phyloP scores from a whole-genome alignment of 2,888 invertebrate species.

The Phengaris arion region DNA sequence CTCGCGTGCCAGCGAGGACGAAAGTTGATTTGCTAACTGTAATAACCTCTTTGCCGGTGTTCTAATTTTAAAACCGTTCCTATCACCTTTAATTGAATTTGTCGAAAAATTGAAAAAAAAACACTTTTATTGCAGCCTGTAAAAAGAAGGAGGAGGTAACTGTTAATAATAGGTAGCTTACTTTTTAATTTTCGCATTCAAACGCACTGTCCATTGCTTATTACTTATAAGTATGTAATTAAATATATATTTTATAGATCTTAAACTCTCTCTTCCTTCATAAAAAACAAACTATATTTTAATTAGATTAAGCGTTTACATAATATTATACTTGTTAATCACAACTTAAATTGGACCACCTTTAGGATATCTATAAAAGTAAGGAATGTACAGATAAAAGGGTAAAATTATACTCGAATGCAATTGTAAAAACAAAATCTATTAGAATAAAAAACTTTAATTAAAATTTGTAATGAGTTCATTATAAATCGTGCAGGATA shows the following conservation, averaged over 20 bases:
- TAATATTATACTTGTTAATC: background rate
- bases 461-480: background rate
- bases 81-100: background rate
- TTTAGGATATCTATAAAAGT: background rate
- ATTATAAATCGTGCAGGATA: background rate
- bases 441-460: background rate
- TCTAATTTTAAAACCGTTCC: background rate
- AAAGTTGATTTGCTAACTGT: slow-evolving; percentile 40
- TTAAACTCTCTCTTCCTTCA: background rate
- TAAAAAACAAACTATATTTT: background rate
- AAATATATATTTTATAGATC: background rate
- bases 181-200: background rate
- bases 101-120: background rate
- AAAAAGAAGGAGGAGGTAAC: background rate
- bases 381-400: background rate
- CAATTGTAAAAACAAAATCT: background rate
- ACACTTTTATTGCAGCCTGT: background rate
- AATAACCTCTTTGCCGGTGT: slow-evolving; percentile 29
- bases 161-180: background rate
- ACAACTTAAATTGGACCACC: background rate
- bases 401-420: background rate
- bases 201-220: background rate
- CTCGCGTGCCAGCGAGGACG: slow-evolving; percentile 40
- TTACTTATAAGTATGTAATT: background rate
- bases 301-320: background rate